Percentiles rank a stretch among this genome's conserved stretches.
phyloP scores from a whole-genome alignment of 2,888 invertebrate species.

The Poecilobothrus nobilitatus region DNA sequence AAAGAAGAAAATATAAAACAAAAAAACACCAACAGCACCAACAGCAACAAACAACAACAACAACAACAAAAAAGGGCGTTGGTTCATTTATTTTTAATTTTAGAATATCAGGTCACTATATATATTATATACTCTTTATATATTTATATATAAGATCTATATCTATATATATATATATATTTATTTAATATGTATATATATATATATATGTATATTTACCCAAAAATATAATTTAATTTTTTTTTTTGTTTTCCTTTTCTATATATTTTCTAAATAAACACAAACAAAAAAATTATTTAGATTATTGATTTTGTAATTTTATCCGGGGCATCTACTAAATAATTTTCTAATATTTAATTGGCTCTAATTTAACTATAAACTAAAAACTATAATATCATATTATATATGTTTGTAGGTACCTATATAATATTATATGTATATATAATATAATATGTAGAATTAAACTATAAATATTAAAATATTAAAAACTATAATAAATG shows the following conservation, averaged over 20 bases:
- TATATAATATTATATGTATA: too few relatives aligned
- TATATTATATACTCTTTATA: background rate
- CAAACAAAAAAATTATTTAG: background rate
- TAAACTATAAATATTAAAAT: too few relatives aligned
- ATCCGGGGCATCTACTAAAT: background rate
- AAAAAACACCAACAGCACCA: too few relatives aligned
- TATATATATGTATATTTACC: background rate
- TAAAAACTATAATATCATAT: too few relatives aligned
- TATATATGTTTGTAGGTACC: too few relatives aligned
- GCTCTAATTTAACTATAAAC: background rate
- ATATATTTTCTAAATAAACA: conserved; percentile 2
- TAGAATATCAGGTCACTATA: conserved; percentile 3
- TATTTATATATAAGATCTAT: background rate
- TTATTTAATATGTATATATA: background rate
- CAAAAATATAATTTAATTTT: too few relatives aligned
- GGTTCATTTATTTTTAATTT: conserved; percentile 6
- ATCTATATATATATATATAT: background rate
- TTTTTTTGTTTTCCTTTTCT: background rate
- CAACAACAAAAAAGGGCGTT: background rate
- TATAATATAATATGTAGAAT: too few relatives aligned
- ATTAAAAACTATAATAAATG: too few relatives aligned
- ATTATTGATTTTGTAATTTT: conserved; percentile 4
- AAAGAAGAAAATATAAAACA: too few relatives aligned
- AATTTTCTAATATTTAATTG: background rate
- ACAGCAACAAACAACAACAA: too few relatives aligned